Evolutionary conservation across 2,888 invertebrate genomes (phyloP).

Genomic region (Athetis lepigone): DNA sequence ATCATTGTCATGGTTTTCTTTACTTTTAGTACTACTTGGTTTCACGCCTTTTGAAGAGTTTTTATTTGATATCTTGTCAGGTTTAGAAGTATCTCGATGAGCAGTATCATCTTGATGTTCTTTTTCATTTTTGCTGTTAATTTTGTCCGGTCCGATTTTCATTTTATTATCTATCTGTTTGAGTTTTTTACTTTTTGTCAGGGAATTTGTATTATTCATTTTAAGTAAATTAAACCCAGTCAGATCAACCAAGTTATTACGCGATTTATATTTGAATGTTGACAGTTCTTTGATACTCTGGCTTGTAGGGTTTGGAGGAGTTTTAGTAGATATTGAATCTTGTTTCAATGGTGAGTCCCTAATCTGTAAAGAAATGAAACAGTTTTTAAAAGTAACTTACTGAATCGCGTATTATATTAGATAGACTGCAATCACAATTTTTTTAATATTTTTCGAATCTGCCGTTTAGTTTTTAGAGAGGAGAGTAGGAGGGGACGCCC

Average conservation of each 20-base stretch:
- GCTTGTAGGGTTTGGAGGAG: constrained; percentile 1
- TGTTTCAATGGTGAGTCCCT: neutral
- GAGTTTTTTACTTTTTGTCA: constrained; percentile 7
- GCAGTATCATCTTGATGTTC: neutral
- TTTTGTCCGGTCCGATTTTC: constrained; percentile 1
- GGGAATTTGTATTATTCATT: neutral
- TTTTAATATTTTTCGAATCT: too few relatives aligned
- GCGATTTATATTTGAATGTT: constrained; percentile 14
- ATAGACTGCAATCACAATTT: too few relatives aligned
- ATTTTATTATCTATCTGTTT: neutral
- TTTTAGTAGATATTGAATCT: constrained; percentile 6
- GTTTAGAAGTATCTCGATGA: neutral
- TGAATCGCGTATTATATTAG: too few relatives aligned
- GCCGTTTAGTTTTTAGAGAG: too few relatives aligned
- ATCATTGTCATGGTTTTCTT: neutral
- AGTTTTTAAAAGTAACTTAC: neutral
- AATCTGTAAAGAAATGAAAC: constrained; percentile 18
- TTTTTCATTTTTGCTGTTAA: neutral
- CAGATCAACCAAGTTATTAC: constrained; percentile 40
- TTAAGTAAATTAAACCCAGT: constrained; percentile 40
- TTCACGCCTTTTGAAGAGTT: neutral
- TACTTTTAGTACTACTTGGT: neutral
- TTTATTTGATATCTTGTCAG: neutral
- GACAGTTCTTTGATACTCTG: constrained; percentile 11
- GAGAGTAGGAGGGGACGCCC: too few relatives aligned